phyloP scores from a whole-genome alignment of 2,113 vertebrate species.

The Vulpes ferrilata region DNA sequence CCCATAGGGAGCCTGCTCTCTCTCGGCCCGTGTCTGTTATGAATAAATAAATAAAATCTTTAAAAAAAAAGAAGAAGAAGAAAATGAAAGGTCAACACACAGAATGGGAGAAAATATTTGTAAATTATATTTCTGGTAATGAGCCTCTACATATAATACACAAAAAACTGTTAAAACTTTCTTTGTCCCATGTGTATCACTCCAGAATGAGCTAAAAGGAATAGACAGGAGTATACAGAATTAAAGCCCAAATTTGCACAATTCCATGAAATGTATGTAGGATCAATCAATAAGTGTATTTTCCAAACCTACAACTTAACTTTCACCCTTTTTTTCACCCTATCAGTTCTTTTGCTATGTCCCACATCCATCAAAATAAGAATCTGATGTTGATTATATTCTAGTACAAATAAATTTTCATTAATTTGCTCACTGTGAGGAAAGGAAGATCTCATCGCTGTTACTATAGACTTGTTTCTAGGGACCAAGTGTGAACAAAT shows the following conservation, averaged over 20 bases:
- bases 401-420: neutral
- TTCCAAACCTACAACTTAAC: neutral
- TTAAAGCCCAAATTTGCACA: neutral
- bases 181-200: neutral
- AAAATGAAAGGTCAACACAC: no score
- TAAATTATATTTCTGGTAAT: no score
- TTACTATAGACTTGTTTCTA: neutral
- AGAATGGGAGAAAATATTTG: no score
- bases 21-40: no score
- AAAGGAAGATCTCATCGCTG: neutral
- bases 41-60: no score
- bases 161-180: neutral
- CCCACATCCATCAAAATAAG: neutral
- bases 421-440: neutral
- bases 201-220: neutral
- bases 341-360: neutral
- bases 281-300: neutral
- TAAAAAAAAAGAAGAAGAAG: no score
- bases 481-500: neutral
- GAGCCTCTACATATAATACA: no score
- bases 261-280: neutral
- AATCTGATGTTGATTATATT: conserved; percentile 13
- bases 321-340: neutral
- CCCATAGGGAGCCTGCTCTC: no score
- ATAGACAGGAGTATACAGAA: neutral